These are phyloP conservation scores for Andrena flavipes DNA, from an alignment of 2,888 invertebrate species.

Conservation along the genomic window DNA sequence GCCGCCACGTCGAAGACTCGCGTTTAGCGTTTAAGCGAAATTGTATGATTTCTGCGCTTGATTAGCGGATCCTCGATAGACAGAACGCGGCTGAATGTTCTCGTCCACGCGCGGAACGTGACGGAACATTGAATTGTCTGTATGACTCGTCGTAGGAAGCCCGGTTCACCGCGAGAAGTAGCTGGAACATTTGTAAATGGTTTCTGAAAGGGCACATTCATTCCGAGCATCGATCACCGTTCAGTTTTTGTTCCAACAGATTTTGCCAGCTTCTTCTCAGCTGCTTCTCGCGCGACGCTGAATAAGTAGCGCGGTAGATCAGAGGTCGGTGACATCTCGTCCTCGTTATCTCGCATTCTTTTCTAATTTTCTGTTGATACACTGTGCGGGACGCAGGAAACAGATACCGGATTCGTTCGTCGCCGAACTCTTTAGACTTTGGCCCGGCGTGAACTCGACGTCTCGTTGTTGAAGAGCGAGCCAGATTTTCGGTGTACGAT, in stretches of 20 bases:
- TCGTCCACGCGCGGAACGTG: conserved; percentile 8
- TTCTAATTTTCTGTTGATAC: conserved; percentile 9
- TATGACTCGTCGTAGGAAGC: conserved; percentile 15
- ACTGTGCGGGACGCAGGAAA: conserved; percentile 51
- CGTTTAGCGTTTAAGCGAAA: conserved; percentile 32
- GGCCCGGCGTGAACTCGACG: conserved; percentile 26
- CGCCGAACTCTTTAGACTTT: conserved; percentile 35
- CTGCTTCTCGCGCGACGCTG: conserved; percentile 1
- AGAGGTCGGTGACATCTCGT: conserved; percentile 19
- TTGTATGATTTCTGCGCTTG: conserved; percentile 13
- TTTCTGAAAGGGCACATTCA: not conserved
- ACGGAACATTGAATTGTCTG: conserved; percentile 7
- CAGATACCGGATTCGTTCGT: not conserved
- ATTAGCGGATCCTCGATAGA: not conserved
- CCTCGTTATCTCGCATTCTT: conserved; percentile 21
- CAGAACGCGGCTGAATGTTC: conserved; percentile 10
- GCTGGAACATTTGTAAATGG: not conserved
- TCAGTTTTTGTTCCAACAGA: not conserved
- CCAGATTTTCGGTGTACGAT: conserved; percentile 22
- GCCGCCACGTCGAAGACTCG: conserved; percentile 33
- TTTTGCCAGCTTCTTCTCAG: not conserved
- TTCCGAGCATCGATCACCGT: not conserved
- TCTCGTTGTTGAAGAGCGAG: conserved; percentile 23
- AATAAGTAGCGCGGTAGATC: not conserved
- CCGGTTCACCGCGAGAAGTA: conserved; percentile 3